Evolutionary conservation across 1,140 invertebrate genomes (phyloP), one percentile per base, ranked within the genome.

Genomic region (Papilio polyxenes): DNA sequence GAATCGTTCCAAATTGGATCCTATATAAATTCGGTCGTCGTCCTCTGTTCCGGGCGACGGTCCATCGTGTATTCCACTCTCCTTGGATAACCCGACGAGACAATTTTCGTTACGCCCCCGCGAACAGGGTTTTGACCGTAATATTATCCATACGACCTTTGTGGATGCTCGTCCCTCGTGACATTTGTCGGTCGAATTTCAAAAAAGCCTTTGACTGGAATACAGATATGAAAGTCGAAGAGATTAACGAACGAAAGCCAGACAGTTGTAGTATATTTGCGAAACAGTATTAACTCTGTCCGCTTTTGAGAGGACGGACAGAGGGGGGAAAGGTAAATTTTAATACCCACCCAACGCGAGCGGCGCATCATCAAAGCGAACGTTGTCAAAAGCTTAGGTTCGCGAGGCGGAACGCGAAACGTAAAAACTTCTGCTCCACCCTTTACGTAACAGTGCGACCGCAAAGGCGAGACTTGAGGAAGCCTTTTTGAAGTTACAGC

Each of bases 351-450:
- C 84, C 56, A 59, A 17, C 17, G 56, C 56, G 56, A 89, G 83
- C 87, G 82, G 87, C 85, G 85, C 84, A 86, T 86, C 87, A 92
- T 92, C 91, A 93, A 93, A 93, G 92, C 85, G 89, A 91, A 87
- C 84, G 88, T 90, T 91, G 88, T 92, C 89, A 91, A 94, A 93
- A 93, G 91, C 89, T 88, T 86, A 87, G 85, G 89, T 88, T 88
- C 85, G 84, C 89, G 85, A 87, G 87, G 90, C 90, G 91, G 87
- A 90, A 90, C 90, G 88, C 84, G 89, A 91, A 90, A 93, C 92
- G 89, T 90, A 92, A 92, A 94, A 94, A 94, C 89, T 93, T 94
- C 90, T 90, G 88, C 91, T 89, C 87, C 86, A 91, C 90, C 90
- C 91, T 92, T 92, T 90, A 90, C 84, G 89, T 91, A 92, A 92